Evolutionary conservation across 92 coral and sea anemone species (phyloP).

Genomic region (Muricea muricata): DNA sequence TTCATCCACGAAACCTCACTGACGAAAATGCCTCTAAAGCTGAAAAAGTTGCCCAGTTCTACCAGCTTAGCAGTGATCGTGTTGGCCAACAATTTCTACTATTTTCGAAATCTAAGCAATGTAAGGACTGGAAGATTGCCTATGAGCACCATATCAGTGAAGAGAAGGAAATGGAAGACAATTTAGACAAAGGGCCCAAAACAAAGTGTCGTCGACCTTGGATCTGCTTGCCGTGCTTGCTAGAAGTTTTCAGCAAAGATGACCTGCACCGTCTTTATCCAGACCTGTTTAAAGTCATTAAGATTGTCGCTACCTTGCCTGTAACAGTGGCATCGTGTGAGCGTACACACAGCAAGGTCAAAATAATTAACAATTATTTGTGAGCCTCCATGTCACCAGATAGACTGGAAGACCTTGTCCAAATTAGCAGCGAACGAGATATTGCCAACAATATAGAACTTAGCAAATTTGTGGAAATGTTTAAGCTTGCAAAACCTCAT

Average conservation of each 20-base stretch:
- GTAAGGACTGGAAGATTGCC: not conserved
- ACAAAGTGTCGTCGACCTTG: constrained; percentile 1
- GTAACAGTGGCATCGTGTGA: constrained; percentile 29
- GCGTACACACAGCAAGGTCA: constrained; percentile 24
- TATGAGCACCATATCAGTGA: not conserved
- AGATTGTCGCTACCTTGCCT: constrained; percentile 24
- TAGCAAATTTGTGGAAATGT: not conserved
- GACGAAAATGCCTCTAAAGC: constrained; percentile 37
- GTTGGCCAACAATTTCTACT: not conserved
- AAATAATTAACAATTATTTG: constrained; percentile 21
- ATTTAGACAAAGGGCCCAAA: not conserved
- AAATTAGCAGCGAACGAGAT: not conserved
- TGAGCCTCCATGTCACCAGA: constrained; percentile 9
- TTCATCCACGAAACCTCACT: constrained; percentile 12
- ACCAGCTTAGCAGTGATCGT: not conserved
- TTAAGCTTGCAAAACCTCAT: not conserved
- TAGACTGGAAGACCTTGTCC: not conserved
- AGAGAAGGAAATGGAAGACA: not conserved
- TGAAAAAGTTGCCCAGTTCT: constrained; percentile 22
- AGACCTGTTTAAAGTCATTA: constrained; percentile 20
- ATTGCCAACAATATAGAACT: not conserved
- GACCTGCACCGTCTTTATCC: constrained; percentile 26
- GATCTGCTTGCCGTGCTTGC: constrained; percentile 15
- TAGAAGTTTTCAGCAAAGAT: constrained; percentile 32
- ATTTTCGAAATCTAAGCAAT: not conserved